These are phyloP conservation scores for Eutrigla gurnardus DNA, from an alignment of 2,797 vertebrate genomes.

Conservation along the genomic window DNA sequence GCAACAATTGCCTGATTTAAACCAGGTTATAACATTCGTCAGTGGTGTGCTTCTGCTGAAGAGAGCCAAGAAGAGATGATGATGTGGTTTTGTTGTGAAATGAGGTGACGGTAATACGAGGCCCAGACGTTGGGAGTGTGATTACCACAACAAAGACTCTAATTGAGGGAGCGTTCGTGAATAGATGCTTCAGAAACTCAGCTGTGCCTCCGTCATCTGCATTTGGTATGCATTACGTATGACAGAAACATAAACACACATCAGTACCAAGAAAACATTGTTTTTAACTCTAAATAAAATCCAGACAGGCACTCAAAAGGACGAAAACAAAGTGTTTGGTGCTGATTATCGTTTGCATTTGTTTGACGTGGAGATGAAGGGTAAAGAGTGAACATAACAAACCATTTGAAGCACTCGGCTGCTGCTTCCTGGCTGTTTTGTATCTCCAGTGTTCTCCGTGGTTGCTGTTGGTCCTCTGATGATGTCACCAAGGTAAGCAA, in stretches of 20 bases:
- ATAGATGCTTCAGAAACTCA: slow-evolving; percentile 53
- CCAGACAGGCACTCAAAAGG: background rate
- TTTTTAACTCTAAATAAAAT: slow-evolving; percentile 30
- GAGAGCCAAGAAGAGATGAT: slow-evolving; percentile 31
- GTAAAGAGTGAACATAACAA: slow-evolving; percentile 25
- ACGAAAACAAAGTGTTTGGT: slow-evolving; percentile 22
- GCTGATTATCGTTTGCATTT: slow-evolving; percentile 26
- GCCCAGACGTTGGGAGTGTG: slow-evolving; percentile 13
- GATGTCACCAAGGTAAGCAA: slow-evolving; percentile 8
- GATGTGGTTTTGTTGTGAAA: slow-evolving; percentile 36
- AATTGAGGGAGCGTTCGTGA: slow-evolving; percentile 49
- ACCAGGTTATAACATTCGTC: background rate
- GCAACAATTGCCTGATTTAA: background rate
- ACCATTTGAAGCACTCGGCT: background rate
- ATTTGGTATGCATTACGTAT: slow-evolving; percentile 5
- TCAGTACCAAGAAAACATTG: background rate
- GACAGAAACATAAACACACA: slow-evolving; percentile 1
- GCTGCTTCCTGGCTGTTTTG: slow-evolving; percentile 1
- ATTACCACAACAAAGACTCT: slow-evolving; percentile 68
- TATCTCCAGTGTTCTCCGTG: background rate
- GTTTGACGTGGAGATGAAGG: slow-evolving; percentile 15
- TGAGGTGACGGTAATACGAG: slow-evolving; percentile 45
- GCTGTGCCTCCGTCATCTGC: slow-evolving; percentile 22
- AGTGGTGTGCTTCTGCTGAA: slow-evolving; percentile 1
- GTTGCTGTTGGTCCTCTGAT: background rate